Evolutionary conservation across 2,888 invertebrate genomes (phyloP), one percentile per base, ranked within the genome.

Genomic region (Zele albiditarsus): DNA sequence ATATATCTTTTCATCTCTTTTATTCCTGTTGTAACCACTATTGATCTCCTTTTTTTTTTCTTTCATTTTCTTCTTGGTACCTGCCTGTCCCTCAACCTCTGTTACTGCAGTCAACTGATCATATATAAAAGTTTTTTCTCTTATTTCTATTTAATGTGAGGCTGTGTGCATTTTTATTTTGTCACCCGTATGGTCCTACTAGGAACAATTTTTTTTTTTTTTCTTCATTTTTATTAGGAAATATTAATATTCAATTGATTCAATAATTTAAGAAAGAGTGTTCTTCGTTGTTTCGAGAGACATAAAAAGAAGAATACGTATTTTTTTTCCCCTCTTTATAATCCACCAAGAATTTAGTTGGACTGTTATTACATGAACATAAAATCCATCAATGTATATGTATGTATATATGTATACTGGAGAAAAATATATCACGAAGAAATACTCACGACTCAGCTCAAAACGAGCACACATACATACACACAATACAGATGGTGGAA

Each of bases 1-100:
- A 60, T 87, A 87, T 72, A 83, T 83, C 3, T 84, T 67, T 20
- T 79, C 80, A 27, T 81, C 83, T 28, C 86, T 83, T 73, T 88
- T 84, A 53, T 71, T 42, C 42, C 67, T 25, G 33, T 42, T 74
- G 49, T 60, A 74, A 25, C 14, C 62, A 66, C 65, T 71, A 28
- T 71, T 71, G 53, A 27, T 71, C 63, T 28, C 60, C 66, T 63
- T 49, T 62, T 72, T 57, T 71, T 68, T 62, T 53, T 28, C 76
- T 62, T 67, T 69, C 69, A 31, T 68, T 46, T 69, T 53, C 62
- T 53, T 46, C 53, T 62, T 23, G 25, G 70, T 70, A 70, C 58
- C 58, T 70, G 58, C 58, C 70, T 70, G 33, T 70, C 58, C 58
- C 53, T 62, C 60, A 63, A 63, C 63, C 12, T 66, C 25, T 63